Conservation (phyloP, 2,888 invertebrate genomes). For the Helobdella robusta region DNA sequence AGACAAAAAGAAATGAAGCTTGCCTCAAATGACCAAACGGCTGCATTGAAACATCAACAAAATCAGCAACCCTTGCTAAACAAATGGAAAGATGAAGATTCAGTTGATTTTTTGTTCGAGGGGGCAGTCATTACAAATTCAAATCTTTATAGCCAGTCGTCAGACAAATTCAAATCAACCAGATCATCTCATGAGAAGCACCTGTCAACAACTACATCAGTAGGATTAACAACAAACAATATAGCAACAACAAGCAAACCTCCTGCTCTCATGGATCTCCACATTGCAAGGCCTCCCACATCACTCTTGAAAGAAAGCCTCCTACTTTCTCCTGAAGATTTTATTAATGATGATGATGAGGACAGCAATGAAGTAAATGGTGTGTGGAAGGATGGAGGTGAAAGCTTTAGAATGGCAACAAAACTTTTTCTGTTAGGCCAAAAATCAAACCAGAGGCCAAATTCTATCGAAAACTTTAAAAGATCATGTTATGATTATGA, state of each 20-base stretch:
- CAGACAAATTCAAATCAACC: not conserved
- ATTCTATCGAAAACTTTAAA: too few relatives aligned
- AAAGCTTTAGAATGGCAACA: too few relatives aligned
- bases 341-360: conserved; percentile 5
- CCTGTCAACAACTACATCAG: not conserved
- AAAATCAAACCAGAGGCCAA: too few relatives aligned
- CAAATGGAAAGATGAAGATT: not conserved
- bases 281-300: conserved; percentile 14
- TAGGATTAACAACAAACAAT: not conserved
- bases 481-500: too few relatives aligned
- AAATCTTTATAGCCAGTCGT: too few relatives aligned
- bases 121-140: conserved; percentile 5
- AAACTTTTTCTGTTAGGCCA: too few relatives aligned
- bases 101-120: not conserved
- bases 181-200: not conserved
- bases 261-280: conserved; percentile 16
- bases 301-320: conserved; percentile 15
- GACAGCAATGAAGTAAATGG: too few relatives aligned
- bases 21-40: too few relatives aligned
- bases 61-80: not conserved
- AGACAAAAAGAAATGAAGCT: too few relatives aligned
- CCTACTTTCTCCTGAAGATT: conserved; percentile 14
- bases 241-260: conserved; percentile 10
- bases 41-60: too few relatives aligned
- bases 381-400: too few relatives aligned